Evolutionary conservation across 2,113 vertebrate species (phyloP), one percentile per base, ranked within the genome.

Genomic region (Phodopus roborovskii): DNA sequence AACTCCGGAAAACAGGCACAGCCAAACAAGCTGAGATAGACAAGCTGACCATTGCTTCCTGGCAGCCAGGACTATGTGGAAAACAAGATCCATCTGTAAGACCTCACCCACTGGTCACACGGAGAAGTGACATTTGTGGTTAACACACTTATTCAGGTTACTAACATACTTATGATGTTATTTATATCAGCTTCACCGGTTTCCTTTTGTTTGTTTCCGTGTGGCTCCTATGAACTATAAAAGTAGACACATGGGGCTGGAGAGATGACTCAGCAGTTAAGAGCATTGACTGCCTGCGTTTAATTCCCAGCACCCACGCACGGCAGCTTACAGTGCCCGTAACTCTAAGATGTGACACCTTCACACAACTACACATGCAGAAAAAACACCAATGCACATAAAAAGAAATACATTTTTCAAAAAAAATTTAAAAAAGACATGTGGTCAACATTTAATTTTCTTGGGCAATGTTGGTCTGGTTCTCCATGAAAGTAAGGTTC

Each of bases 81-180:
- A 84, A 3, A 7, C 45, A 12, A 24, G 45, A 66, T 26, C 73
- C 12, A 10, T 28, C 30, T 1, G 0, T 33, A 19, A n/a, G 36
- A 28, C 45, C 45, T 16, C 2, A 33, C 58, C 36, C 50, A 7
- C 33, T 36, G 39, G 42, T 24, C 78, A 58, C 0, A 0, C 0
- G 24, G 12, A 36, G 7, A 77, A 66, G 53, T 50, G 60, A 19
- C 36, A 64, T 17, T 50, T 87, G 16, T 39, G 36, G 20, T 45
- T 8, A 58, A 26, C 24, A 83, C n/a, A 39, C 20, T 36, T 58
- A 56, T 39, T 83, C 30, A 26, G 48, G 74, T 77, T 48, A 78
- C 45, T 17, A 77, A 77, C 28, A 50, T 26, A 17, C 74, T 50
- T 50, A 48, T 1, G 7, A 78, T 71, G 53, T 50, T 84, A 66